Conservation (phyloP, 2,113 vertebrate species). For the Ictalurus punctatus region DNA sequence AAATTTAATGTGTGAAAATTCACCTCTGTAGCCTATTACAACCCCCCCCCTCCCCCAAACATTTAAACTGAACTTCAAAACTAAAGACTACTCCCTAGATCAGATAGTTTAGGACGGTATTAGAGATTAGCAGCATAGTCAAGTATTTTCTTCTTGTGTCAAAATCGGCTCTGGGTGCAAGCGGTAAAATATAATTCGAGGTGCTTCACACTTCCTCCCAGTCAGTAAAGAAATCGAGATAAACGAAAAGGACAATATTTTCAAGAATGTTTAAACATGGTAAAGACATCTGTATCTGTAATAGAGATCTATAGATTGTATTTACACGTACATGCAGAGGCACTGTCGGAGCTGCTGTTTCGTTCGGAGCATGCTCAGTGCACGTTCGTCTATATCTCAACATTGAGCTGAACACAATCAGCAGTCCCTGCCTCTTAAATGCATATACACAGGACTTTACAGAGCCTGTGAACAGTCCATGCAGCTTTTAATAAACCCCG, state of each 20-base stretch:
- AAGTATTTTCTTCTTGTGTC: slow-evolving; percentile 7
- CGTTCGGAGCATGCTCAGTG: slow-evolving; percentile 64
- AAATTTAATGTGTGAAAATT: not conserved
- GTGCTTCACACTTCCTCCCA: slow-evolving; percentile 24
- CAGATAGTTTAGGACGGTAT: not conserved
- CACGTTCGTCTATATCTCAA: slow-evolving; percentile 51
- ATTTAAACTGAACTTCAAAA: not conserved
- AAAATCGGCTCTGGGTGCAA: slow-evolving; percentile 39
- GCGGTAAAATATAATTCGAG: slow-evolving; percentile 23
- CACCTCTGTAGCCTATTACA: not conserved
- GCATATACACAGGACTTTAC: slow-evolving; percentile 61
- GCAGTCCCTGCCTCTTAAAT: slow-evolving; percentile 58
- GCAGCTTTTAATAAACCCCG: slow-evolving; percentile 64
- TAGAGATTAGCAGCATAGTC: slow-evolving; percentile 21
- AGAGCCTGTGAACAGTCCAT: slow-evolving; percentile 66
- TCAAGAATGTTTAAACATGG: slow-evolving; percentile 44
- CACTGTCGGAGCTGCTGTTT: slow-evolving; percentile 65
- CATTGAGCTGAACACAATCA: slow-evolving; percentile 55
- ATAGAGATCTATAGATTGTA: slow-evolving; percentile 42
- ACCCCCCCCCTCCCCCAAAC: too few species aligned
- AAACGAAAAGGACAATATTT: slow-evolving; percentile 43
- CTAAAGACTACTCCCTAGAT: not conserved
- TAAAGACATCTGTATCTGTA: slow-evolving; percentile 57
- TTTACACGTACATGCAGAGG: slow-evolving; percentile 73
- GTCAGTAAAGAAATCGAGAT: not conserved